Percentiles rank a stretch among this genome's conserved stretches.
Evolutionary conservation across 64 coral and sea anemone genomes (phyloP).

Genomic region (Montipora capricornis): DNA sequence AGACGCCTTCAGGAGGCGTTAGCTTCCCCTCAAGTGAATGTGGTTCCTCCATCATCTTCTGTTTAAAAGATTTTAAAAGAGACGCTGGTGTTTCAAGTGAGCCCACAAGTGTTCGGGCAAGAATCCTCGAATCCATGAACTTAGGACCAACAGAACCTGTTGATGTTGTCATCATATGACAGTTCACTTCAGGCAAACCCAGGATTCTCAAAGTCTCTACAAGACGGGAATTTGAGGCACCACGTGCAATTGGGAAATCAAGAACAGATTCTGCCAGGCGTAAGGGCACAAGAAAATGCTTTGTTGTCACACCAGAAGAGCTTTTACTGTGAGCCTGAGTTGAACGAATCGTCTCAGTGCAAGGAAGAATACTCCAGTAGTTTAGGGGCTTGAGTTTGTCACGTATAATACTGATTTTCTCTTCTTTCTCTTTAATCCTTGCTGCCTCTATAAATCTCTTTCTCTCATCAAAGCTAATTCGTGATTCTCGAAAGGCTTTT

Average conservation of each 20-base stretch:
- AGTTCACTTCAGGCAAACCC: conserved; percentile 51
- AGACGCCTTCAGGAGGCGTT: neutral
- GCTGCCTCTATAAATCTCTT: neutral
- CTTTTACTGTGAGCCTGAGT: no score
- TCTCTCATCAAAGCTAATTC: neutral
- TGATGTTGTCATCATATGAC: neutral
- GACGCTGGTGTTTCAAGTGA: conserved; percentile 21
- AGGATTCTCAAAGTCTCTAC: conserved; percentile 9
- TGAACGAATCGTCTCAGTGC: neutral
- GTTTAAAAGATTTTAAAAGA: neutral
- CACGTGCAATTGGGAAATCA: neutral
- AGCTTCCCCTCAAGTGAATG: neutral
- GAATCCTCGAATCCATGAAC: neutral
- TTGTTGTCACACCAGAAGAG: neutral
- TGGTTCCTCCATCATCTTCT: neutral
- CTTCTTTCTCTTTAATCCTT: neutral
- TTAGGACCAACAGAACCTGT: neutral
- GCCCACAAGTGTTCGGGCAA: conserved; percentile 16
- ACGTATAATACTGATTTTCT: neutral
- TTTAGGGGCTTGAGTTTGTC: conserved; percentile 31
- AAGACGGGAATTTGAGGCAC: neutral
- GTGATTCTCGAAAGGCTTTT: neutral
- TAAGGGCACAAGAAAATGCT: conserved; percentile 35
- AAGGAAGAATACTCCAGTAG: conserved; percentile 59
- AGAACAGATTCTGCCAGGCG: conserved; percentile 27